Evolutionary conservation across 2,797 vertebrate genomes (phyloP).

Genomic region (Lophotriccus pileatus): DNA sequence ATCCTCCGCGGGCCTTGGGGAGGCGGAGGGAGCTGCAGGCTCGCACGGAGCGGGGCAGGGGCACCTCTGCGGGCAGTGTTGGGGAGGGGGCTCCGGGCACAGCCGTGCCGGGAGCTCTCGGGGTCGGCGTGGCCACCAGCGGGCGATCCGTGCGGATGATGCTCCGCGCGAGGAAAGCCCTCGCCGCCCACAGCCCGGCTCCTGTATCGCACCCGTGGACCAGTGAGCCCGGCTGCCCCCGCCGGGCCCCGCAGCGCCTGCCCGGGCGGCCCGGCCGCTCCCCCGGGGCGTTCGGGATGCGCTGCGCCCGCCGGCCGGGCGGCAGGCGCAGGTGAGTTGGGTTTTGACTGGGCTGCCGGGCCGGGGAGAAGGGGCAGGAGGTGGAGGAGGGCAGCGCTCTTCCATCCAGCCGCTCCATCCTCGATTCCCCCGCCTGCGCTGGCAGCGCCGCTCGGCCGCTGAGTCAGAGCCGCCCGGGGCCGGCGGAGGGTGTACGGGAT

Average conservation of each 20-base stretch:
- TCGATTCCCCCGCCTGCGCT: background rate
- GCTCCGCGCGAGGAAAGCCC: background rate
- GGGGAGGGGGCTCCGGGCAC: background rate
- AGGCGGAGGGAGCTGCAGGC: background rate
- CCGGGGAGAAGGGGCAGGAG: background rate
- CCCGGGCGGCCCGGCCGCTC: background rate
- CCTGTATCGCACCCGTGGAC: background rate
- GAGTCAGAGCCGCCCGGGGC: slow-evolving; percentile 7
- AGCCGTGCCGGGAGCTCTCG: background rate
- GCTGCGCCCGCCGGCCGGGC: background rate
- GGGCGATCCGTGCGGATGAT: background rate
- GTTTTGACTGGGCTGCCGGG: background rate
- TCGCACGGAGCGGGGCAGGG: background rate
- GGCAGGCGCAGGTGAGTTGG: background rate
- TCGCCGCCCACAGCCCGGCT: background rate
- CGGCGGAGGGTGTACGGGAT: background rate
- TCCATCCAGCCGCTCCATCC: background rate
- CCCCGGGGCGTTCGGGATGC: background rate
- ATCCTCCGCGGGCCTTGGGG: background rate
- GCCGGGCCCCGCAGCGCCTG: background rate
- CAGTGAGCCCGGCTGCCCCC: background rate
- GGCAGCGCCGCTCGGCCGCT: background rate
- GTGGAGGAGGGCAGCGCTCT: background rate
- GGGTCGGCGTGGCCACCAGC: no score
- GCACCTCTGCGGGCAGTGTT: background rate